Base-by-base conservation (phyloP, 2,888 invertebrate genomes). In the Uloborus plumipes region DNA sequence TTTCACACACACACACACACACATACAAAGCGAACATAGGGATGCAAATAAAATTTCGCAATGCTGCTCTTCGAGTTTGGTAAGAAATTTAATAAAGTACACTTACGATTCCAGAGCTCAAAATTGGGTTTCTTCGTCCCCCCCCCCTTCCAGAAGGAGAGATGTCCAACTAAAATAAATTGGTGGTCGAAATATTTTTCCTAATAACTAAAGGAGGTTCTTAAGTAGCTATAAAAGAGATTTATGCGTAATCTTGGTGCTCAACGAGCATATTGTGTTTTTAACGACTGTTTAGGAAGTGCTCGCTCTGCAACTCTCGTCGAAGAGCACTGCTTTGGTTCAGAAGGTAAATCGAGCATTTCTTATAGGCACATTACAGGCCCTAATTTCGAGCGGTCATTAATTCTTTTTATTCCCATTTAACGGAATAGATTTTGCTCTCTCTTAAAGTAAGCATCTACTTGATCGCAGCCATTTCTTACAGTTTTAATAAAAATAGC, bases 131-230 rank as follows among this genome's bases (percentile, higher is more conserved):
- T 18, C 18, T 59, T 4, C 20, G 50, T 58, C n/a, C 59, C 39
- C 59, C 50, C 39, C 59, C 50, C 20, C 11, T 15, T 13, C 59
- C 7, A 31, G 22, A 62, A 16, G 31, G 64, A 64, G 61, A 71
- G 58, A 64, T 71, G 64, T 58, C 71, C 78, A 53, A 71, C 47
- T 51, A 65, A 71, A 69, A 71, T 55, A 78, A 71, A 65, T 71
- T 58, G 51, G 49, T 65, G 6, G 50, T 26, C 58, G 53, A 65
- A 64, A 71, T 71, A 78, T 71, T 78, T 26, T 58, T 51, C 22
- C 65, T 71, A 78, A 78, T 78, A 78, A 71, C 78, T 59, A 70
- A 67, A 70, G 64, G 20, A 69, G 76, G 55, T 22, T 78, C 62
- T 59, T 71, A 58, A 65, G 50, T 31, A 71, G 71, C 65, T 65